Evolutionary conservation across 2,797 vertebrate species (phyloP).

Genomic region (Aldrovandia affinis): DNA sequence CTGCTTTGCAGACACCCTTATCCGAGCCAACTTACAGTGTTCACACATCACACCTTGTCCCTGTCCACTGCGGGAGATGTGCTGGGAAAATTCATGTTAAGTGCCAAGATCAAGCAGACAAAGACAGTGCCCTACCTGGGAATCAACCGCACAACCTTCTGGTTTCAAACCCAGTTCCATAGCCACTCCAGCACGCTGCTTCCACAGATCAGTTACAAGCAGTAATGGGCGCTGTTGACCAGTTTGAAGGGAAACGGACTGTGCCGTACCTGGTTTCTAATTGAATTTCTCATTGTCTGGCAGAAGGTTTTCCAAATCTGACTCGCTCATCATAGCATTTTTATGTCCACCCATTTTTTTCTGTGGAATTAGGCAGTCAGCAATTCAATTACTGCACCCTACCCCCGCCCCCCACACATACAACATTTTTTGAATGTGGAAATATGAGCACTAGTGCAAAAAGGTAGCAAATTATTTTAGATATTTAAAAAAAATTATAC

Average conservation of each 20-base stretch:
- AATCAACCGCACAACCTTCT: background rate
- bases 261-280: background rate
- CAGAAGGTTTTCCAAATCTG: too few species aligned
- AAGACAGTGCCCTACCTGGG: background rate
- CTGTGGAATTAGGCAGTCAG: too few species aligned
- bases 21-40: background rate
- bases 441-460: background rate
- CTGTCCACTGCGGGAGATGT: background rate
- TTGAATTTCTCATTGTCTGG: background rate
- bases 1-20: background rate
- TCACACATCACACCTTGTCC: background rate
- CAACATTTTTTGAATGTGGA: background rate
- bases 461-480: background rate
- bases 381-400: too few species aligned
- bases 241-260: background rate
- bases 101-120: background rate
- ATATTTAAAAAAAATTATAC: background rate
- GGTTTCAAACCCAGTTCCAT: background rate
- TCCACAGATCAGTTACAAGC: background rate
- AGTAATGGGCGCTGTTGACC: background rate
- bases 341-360: too few species aligned
- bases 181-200: background rate
- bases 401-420: too few species aligned
- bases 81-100: conserved; percentile 3
- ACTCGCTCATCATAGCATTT: too few species aligned